Percentiles rank a stretch among this genome's conserved stretches.
Evolutionary conservation across 2,888 invertebrate genomes (phyloP).

Genomic region (Leuctra nigra): DNA sequence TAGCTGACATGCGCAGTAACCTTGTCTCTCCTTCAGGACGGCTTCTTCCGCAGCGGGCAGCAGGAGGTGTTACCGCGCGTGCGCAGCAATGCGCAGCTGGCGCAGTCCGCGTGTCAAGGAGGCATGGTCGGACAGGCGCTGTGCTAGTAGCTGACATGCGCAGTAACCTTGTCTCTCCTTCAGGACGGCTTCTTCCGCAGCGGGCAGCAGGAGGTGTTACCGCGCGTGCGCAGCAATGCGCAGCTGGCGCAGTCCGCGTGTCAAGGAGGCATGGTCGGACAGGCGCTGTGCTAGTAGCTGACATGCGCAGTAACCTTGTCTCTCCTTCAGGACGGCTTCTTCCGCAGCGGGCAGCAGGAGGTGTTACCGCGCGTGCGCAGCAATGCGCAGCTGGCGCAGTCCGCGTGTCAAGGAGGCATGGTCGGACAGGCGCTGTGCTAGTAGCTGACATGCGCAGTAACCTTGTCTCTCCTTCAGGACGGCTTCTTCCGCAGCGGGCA

Average conservation of each 20-base stretch:
- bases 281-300: constrained; percentile 37
- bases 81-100: constrained; percentile 31
- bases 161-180: too few species aligned
- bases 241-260: constrained; percentile 32
- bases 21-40: neutral
- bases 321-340: neutral
- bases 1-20: too few species aligned
- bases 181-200: constrained; percentile 1
- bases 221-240: constrained; percentile 32
- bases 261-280: constrained; percentile 33
- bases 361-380: constrained; percentile 37
- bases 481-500: constrained; percentile 12
- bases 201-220: constrained; percentile 37
- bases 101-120: constrained; percentile 32
- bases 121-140: constrained; percentile 33
- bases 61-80: constrained; percentile 39
- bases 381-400: constrained; percentile 31
- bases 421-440: constrained; percentile 36
- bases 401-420: constrained; percentile 33
- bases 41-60: constrained; percentile 7
- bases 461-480: neutral
- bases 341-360: constrained; percentile 31
- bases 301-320: too few species aligned
- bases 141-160: too few species aligned
- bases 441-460: too few species aligned